A percentile compares a stretch with the other conserved stretches of the same genome.
Conservation (phyloP, 1,140 invertebrate species). For the Drosophila ananassae region DNA sequence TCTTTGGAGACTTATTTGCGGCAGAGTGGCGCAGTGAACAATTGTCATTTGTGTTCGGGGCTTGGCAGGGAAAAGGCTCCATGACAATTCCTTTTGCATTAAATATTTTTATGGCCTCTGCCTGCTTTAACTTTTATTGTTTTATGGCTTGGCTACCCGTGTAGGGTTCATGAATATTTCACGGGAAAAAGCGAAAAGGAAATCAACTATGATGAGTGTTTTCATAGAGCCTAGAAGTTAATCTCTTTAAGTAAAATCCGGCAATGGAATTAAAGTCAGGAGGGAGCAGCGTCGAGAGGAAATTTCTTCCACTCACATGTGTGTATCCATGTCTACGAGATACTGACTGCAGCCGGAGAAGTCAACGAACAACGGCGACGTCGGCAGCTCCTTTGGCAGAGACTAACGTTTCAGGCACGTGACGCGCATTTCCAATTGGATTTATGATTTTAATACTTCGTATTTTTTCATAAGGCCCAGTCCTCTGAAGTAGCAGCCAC, state of each 20-base stretch:
- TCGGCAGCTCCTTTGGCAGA: constrained; percentile 73
- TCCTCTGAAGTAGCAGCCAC: constrained; percentile 48
- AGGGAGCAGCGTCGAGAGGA: constrained; percentile 1
- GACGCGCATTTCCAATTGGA: constrained; percentile 79
- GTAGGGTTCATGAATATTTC: constrained; percentile 71
- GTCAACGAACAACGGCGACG: constrained; percentile 39
- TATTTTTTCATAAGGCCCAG: constrained; percentile 75
- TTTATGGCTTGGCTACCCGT: constrained; percentile 64
- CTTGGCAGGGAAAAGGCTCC: constrained; percentile 21
- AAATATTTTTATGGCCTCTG: constrained; percentile 75
- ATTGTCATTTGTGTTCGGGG: constrained; percentile 57
- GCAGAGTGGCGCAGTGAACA: constrained; percentile 22
- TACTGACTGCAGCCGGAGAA: constrained; percentile 24
- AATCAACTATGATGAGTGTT: constrained; percentile 43
- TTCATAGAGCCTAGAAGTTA: constrained; percentile 71
- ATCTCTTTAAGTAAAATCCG: constrained; percentile 79
- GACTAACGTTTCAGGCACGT: constrained; percentile 77
- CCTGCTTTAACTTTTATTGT: constrained; percentile 68
- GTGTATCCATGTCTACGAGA: constrained; percentile 26
- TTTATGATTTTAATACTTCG: constrained; percentile 82
- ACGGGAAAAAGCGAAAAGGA: constrained; percentile 57
- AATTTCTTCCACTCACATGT: constrained; percentile 8
- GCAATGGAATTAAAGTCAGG: constrained; percentile 63
- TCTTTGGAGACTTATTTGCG: constrained; percentile 75
- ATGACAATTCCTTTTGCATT: constrained; percentile 75